A percentile compares a stretch with the other conserved stretches of the same genome.
phyloP scores from a whole-genome alignment of 2,113 vertebrate genomes.

The Phocoena phocoena region DNA sequence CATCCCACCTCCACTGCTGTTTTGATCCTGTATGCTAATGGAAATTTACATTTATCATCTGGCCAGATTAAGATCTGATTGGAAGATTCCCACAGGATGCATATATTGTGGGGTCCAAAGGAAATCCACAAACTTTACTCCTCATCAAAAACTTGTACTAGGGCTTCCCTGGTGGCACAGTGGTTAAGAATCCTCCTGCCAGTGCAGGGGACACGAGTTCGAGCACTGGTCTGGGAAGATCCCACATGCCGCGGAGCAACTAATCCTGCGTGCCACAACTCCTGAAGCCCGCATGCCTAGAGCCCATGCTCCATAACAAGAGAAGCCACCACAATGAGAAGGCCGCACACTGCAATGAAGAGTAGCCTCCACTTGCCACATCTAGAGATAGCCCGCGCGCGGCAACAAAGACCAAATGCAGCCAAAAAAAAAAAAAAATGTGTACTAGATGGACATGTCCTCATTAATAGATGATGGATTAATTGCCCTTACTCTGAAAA shows the following conservation, averaged over 20 bases:
- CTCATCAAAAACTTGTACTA: not conserved
- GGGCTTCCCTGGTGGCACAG: too few species aligned
- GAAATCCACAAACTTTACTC: not conserved
- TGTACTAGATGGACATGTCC: not conserved
- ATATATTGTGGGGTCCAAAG: not conserved
- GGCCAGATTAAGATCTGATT: not conserved
- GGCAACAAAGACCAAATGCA: too few species aligned
- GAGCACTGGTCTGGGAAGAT: too few species aligned
- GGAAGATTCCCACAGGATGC: not conserved
- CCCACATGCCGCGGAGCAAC: too few species aligned
- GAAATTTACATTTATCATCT: not conserved
- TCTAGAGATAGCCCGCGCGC: too few species aligned
- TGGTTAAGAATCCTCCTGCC: too few species aligned
- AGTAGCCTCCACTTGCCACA: too few species aligned
- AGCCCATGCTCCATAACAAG: too few species aligned
- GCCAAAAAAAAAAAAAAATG: not conserved
- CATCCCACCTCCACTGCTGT: not conserved
- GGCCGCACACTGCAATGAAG: rapidly evolving
- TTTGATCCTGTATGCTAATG: not conserved
- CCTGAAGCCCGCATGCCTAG: too few species aligned
- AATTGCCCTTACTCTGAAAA: not conserved
- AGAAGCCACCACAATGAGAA: too few species aligned
- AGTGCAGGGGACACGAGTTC: too few species aligned
- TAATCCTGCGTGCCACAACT: too few species aligned
- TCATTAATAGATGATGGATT: not conserved